Conservation (phyloP, 2,113 vertebrate species). For the Hiodon tergisus region DNA sequence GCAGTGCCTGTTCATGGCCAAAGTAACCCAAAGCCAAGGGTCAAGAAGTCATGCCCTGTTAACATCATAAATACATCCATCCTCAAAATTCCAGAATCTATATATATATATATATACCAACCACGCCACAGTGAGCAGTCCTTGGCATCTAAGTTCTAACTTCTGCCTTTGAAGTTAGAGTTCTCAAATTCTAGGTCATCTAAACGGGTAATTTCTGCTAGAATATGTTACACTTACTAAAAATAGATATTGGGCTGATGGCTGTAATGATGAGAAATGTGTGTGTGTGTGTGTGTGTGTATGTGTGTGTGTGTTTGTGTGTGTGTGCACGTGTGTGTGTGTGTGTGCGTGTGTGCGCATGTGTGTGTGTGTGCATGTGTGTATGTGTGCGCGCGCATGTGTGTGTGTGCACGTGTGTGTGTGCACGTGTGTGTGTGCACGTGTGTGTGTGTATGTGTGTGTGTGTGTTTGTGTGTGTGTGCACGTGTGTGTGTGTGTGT, state of each 20-base stretch:
- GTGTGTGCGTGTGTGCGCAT: not conserved
- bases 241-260: not conserved
- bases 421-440: not conserved
- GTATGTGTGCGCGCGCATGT: not conserved
- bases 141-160: conserved; percentile 33
- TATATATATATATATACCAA: conserved; percentile 17
- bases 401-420: not conserved
- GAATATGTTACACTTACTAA: not conserved
- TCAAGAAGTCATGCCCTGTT: conserved; percentile 27
- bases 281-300: not conserved
- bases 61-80: conserved; percentile 17
- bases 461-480: too few relatives aligned
- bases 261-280: not conserved
- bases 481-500: not conserved
- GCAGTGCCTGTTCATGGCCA: not conserved
- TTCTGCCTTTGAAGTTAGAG: not conserved
- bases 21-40: not conserved
- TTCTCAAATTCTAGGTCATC: not conserved
- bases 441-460: not conserved
- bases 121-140: not conserved
- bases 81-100: conserved; percentile 28
- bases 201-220: conserved; percentile 26
- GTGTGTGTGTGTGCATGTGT: not conserved
- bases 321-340: not conserved
- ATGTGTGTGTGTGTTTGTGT: not conserved